Conservation (phyloP, 2,888 invertebrate genomes). For the Hyposoter didymator region DNA sequence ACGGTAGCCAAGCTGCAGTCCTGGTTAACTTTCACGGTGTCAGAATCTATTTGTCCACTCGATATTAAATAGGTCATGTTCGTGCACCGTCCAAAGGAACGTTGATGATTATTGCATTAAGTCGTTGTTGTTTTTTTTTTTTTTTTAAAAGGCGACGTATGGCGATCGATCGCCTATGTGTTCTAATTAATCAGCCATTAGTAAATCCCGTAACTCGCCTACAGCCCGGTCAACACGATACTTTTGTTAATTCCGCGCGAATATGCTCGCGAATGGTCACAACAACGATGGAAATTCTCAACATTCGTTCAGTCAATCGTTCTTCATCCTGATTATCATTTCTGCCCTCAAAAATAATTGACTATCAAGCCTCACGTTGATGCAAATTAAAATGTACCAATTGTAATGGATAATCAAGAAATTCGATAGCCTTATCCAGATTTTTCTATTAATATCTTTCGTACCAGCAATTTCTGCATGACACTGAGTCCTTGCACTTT, state of each 20-base stretch:
- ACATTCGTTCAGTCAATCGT: not conserved
- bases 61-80: conserved; percentile 47
- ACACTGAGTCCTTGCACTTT: conserved; percentile 67
- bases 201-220: conserved; percentile 5
- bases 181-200: conserved; percentile 42
- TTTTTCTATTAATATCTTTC: conserved; percentile 27
- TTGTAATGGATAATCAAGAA: conserved; percentile 29
- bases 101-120: conserved; percentile 57
- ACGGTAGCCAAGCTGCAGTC: conserved; percentile 59
- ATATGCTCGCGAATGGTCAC: not conserved
- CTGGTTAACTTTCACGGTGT: conserved; percentile 73
- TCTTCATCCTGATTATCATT: not conserved
- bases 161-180: conserved; percentile 27
- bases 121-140: not conserved
- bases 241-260: not conserved
- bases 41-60: conserved; percentile 73
- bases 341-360: not conserved
- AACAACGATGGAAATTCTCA: not conserved
- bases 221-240: conserved; percentile 11
- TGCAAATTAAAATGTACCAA: not conserved
- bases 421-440: conserved; percentile 39
- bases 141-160: not conserved
- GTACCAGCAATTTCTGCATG: conserved; percentile 32
- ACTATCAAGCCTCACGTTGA: not conserved
- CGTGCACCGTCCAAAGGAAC: conserved; percentile 31